These are phyloP conservation scores for Otis tarda DNA, from an alignment of 2,113 vertebrate species.

Conservation along the genomic window DNA sequence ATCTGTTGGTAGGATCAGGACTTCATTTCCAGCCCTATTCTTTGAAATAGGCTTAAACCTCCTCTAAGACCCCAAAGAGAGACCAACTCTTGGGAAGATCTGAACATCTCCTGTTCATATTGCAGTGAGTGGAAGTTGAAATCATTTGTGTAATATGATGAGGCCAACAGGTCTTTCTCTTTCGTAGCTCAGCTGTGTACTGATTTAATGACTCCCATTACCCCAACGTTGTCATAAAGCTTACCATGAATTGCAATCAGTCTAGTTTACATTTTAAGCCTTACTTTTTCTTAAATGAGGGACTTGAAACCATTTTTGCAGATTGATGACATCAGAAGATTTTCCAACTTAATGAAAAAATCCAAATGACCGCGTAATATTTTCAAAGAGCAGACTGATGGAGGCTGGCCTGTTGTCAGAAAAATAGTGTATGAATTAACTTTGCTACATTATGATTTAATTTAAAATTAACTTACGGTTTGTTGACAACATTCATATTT, in stretches of 20 bases:
- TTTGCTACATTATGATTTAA: constrained; percentile 59
- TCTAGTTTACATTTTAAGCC: constrained; percentile 19
- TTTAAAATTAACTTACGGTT: constrained; percentile 63
- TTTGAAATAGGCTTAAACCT: constrained; percentile 12
- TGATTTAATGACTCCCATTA: constrained; percentile 11
- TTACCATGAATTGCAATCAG: constrained; percentile 30
- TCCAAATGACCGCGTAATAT: not conserved
- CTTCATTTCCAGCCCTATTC: not conserved
- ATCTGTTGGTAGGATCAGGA: not conserved
- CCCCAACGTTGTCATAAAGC: not conserved
- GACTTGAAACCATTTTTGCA: constrained; percentile 35
- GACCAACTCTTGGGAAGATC: not conserved
- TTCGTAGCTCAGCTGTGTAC: not conserved
- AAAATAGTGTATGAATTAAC: constrained; percentile 53
- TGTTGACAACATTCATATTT: constrained; percentile 67
- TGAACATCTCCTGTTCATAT: not conserved
- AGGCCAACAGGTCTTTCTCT: not conserved
- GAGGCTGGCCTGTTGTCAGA: constrained; percentile 40
- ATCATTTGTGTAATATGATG: not conserved
- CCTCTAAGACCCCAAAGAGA: not conserved
- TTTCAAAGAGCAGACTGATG: constrained; percentile 27
- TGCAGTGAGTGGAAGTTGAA: constrained; percentile 3
- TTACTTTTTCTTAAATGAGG: constrained; percentile 40
- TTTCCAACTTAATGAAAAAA: constrained; percentile 50
- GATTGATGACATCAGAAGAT: constrained; percentile 27